Evolutionary conservation across 2,113 vertebrate species (phyloP).

Genomic region (Pomatostomus ruficeps): DNA sequence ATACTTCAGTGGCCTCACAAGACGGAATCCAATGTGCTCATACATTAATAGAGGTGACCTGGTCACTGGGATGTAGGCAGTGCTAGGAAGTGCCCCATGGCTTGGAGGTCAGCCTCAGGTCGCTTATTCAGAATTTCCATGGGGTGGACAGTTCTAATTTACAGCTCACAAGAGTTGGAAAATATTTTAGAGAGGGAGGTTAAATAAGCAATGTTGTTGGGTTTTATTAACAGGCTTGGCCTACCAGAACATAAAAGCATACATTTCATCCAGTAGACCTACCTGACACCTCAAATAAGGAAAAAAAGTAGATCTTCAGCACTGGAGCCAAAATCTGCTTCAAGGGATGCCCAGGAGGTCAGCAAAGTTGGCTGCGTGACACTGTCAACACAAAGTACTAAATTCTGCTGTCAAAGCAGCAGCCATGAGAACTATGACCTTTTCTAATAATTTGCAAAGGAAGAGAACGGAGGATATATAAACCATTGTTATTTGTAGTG

Average conservation of each 20-base stretch:
- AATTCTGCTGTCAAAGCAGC: slow-evolving; percentile 26
- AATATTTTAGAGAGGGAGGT: slow-evolving; percentile 5
- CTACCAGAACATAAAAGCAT: background rate
- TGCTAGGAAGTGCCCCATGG: background rate
- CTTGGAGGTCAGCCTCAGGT: slow-evolving; percentile 67
- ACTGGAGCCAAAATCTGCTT: background rate
- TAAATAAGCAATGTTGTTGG: slow-evolving; percentile 16
- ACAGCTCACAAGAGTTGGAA: background rate
- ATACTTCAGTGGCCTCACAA: slow-evolving; percentile 71
- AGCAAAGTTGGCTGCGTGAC: background rate
- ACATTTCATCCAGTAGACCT: background rate
- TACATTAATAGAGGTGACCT: slow-evolving; percentile 68
- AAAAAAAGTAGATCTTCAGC: slow-evolving; percentile 8
- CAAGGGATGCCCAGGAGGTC: background rate
- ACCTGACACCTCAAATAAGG: background rate
- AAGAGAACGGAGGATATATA: background rate
- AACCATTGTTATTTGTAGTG: background rate
- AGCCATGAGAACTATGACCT: background rate
- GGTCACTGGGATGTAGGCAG: slow-evolving; percentile 46
- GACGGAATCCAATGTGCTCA: slow-evolving; percentile 18
- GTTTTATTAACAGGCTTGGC: background rate
- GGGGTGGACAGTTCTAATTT: background rate
- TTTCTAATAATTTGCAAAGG: background rate
- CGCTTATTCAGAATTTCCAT: background rate
- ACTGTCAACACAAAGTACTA: slow-evolving; percentile 5